Evolutionary conservation across 2,113 vertebrate species (phyloP), one percentile per base, ranked within the genome.

Genomic region (Empidonax alnorum): DNA sequence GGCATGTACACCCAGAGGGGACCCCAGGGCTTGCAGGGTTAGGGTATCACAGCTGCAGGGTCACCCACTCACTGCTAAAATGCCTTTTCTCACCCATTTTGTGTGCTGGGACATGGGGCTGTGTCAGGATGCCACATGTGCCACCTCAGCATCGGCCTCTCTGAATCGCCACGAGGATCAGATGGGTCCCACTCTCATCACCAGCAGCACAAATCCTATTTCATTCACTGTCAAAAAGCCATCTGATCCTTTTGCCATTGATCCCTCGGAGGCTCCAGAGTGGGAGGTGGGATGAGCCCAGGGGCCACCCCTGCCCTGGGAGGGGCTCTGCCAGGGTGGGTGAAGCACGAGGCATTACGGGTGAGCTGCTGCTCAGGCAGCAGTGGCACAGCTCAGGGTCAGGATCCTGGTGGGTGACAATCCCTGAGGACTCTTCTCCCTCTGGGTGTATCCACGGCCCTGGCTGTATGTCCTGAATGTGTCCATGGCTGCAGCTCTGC

Each of bases 241-340:
- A 1, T 23, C 35, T 56, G 13, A 7, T 39, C 35, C 33, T 62
- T 77, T 91, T 84, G 50, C 46, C 3, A 0, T 35, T 42, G 12
- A 12, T 69, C 14, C 42, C 39, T 81, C 0, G 0, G 55, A 58
- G 59, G 37, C 31, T 88, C 33, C 2, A 7, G 46, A 62, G 53
- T 0, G 0, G 19, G 30, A 37, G 56, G 58, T 12, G 42, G 72
- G 73, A 77, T 28, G 31, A 73, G 63, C 75, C 2, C 2, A 22
- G 56, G 35, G 62, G 20, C 52, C 2, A 0, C 27, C 30, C 68
- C 35, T 1, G 12, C 87, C 31, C 9, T 0, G 0, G 0, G 24
- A 33, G 35, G 69, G 20, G 84, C 44, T 86, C 33, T 49, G 72
- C 44, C 67, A 16, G 56, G 0, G 0, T 17, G 30, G 30, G 1